Base-by-base conservation (phyloP, 2,113 vertebrate species). In the Aegithalos caudatus region DNA sequence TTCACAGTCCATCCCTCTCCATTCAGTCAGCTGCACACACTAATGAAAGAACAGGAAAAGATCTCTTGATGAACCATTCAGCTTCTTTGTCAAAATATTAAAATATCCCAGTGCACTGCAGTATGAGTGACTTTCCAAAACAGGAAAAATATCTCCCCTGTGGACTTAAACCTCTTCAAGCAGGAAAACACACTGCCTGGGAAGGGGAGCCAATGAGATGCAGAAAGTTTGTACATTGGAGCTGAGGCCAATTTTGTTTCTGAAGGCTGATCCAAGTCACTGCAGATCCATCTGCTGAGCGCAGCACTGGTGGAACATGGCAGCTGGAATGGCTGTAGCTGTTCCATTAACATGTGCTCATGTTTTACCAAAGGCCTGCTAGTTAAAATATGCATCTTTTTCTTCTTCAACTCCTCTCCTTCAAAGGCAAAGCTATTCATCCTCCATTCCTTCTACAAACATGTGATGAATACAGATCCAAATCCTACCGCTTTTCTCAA, bases 381-480 rank as follows among this genome's bases (percentile, higher is more conserved):
- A 83, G 44, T 74, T 94, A 92, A 88, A 93, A 93, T 94, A 92
- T 83, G 76, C 60, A 51, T 86, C 57, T 74, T 90, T 62, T 90
- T 88, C 84, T 87, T 85, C 74, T 54, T 77, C 61, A 64, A 37
- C 85, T 92, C 20, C 85, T n/a, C 71, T 92, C 40, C 90, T 93
- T 96, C 93, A 92, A 96, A 97, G 88, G 82, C 76, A 62, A 23
- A 86, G 64, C 56, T 71, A 74, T 88, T 95, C 95, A 94, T 92
- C 85, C 90, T 73, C 81, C 82, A 86, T 94, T 95, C 93, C 79
- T 95, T 95, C 95, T 86, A 92, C 93, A 96, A 97, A 94, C 84
- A 90, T 57, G 84, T 89, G 83, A 89, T 95, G 94, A 92, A 97
- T 96, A 73, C 78, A 93, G 44, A 95, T 94, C 88, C 85, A 86